A percentile compares a stretch with the other conserved stretches of the same genome.
These are phyloP conservation scores for Mesoligia furuncula DNA, from an alignment of 2,888 invertebrate species.

Conservation along the genomic window DNA sequence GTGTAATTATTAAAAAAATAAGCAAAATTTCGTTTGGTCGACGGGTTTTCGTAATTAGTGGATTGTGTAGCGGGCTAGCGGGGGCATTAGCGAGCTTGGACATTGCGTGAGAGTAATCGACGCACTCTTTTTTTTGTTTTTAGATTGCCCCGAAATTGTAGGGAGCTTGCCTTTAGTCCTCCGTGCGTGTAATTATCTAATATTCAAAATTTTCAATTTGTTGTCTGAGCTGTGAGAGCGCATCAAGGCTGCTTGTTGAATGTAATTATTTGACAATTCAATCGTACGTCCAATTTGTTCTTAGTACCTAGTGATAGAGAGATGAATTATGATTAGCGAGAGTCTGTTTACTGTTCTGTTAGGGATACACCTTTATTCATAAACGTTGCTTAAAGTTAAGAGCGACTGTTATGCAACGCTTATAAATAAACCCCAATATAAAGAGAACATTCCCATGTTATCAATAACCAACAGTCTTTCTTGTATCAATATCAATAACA, in stretches of 20 bases:
- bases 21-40: conserved; percentile 54
- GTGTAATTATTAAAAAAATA: conserved; percentile 64
- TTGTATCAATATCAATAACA: background rate
- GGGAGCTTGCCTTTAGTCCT: conserved; percentile 48
- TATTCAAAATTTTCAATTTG: conserved; percentile 44
- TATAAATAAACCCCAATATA: background rate
- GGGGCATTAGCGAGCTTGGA: conserved; percentile 42
- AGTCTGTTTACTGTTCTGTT: background rate
- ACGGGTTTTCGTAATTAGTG: conserved; percentile 56
- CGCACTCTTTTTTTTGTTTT: conserved; percentile 44
- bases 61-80: conserved; percentile 30
- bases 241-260: conserved; percentile 1
- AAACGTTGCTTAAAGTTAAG: background rate
- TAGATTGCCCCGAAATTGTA: conserved; percentile 54
- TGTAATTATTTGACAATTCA: conserved; percentile 7
- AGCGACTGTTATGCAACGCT: background rate
- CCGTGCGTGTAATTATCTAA: conserved; percentile 32
- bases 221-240: conserved; percentile 3
- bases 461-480: background rate
- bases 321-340: background rate
- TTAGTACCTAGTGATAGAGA: too few relatives aligned
- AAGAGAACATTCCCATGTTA: background rate
- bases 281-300: background rate
- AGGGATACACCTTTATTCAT: background rate
- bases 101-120: conserved; percentile 62